Evolutionary conservation across 1,140 invertebrate species (phyloP).

Genomic region (Mercenaria mercenaria): DNA sequence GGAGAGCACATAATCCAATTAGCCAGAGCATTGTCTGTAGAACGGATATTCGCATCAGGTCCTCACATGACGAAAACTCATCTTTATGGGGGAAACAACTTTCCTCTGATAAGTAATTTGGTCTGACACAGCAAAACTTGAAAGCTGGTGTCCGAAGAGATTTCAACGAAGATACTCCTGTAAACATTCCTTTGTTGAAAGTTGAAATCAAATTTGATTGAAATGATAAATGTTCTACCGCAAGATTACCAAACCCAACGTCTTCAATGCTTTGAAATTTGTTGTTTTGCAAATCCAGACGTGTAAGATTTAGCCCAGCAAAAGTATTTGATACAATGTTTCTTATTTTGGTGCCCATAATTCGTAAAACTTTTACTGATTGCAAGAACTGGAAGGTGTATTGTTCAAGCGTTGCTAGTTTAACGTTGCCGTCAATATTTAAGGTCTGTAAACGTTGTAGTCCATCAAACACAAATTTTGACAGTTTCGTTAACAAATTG

Average conservation of each 20-base stretch:
- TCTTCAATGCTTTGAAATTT: neutral
- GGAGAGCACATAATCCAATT: constrained; percentile 63
- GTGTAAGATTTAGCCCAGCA: constrained; percentile 30
- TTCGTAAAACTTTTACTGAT: neutral
- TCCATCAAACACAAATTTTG: neutral
- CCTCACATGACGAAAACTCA: constrained; percentile 72
- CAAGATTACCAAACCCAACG: neutral
- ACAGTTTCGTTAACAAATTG: neutral
- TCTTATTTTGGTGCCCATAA: constrained; percentile 24
- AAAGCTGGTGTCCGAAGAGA: neutral
- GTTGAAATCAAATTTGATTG: neutral
- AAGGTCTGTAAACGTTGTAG: neutral
- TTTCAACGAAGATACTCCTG: neutral
- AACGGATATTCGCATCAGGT: neutral
- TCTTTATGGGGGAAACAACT: constrained; percentile 69
- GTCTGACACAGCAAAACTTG: constrained; percentile 41
- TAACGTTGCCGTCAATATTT: neutral
- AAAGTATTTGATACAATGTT: constrained; percentile 39
- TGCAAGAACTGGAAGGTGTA: neutral
- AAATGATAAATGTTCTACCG: neutral
- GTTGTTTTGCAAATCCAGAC: constrained; percentile 10
- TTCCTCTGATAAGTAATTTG: constrained; percentile 26
- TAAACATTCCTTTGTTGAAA: constrained; percentile 27
- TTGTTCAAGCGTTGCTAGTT: neutral
- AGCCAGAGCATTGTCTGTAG: constrained; percentile 72